Evolutionary conservation across 2,797 vertebrate species (phyloP).

Genomic region (Trichosurus vulpecula): DNA sequence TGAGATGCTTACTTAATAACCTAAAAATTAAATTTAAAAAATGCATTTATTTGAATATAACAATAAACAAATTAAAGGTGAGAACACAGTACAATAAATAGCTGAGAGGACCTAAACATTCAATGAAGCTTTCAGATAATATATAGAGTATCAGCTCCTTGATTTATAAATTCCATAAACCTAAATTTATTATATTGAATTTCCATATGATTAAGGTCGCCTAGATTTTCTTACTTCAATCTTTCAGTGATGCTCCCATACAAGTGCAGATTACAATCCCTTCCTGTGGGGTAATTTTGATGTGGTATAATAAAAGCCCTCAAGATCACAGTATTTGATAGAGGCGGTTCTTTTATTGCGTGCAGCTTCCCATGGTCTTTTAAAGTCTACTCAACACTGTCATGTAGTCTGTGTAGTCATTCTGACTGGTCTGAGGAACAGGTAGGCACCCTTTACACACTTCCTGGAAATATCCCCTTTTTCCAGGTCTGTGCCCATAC

Average conservation of each 20-base stretch:
- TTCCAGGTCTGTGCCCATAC: background rate
- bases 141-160: background rate
- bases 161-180: background rate
- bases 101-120: background rate
- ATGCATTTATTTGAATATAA: background rate
- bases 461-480: background rate
- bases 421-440: background rate
- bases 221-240: background rate
- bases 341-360: background rate
- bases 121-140: background rate
- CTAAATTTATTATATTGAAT: background rate
- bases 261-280: background rate
- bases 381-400: background rate
- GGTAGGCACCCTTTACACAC: no score
- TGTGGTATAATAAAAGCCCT: background rate
- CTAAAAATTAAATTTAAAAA: background rate
- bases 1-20: constrained; percentile 24
- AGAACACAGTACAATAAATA: background rate
- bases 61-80: background rate
- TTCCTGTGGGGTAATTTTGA: background rate
- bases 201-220: background rate
- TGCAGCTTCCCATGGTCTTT: background rate
- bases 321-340: background rate
- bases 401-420: background rate
- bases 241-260: background rate